phyloP scores from a whole-genome alignment of 2,113 vertebrate species.

The Scatophagus argus region DNA sequence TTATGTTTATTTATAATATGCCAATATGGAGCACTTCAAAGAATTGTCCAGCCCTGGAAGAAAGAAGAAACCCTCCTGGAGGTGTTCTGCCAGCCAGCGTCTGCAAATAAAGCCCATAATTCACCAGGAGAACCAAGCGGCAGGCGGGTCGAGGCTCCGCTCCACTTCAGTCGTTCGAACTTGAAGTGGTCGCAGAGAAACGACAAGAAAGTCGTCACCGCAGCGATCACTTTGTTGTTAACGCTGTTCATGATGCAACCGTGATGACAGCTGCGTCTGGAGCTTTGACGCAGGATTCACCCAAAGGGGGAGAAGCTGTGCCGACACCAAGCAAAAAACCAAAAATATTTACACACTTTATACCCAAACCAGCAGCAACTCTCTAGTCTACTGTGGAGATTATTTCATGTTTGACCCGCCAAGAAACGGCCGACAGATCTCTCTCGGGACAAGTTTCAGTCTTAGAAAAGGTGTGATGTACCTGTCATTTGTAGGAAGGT shows the following conservation, averaged over 20 bases:
- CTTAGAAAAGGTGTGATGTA: background rate
- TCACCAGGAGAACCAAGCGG: conserved; percentile 9
- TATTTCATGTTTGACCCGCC: too few species aligned
- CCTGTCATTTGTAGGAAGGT: background rate
- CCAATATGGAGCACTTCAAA: conserved; percentile 74
- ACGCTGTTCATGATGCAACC: conserved; percentile 33
- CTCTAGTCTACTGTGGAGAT: background rate
- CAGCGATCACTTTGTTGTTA: conserved; percentile 8
- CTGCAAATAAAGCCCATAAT: conserved; percentile 29
- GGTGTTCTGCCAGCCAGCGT: conserved; percentile 31
- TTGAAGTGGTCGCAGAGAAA: background rate
- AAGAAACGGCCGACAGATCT: too few species aligned
- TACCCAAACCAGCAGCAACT: background rate
- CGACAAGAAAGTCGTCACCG: background rate
- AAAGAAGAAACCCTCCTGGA: conserved; percentile 3
- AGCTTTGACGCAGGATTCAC: conserved; percentile 17
- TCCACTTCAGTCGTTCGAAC: background rate
- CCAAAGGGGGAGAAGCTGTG: background rate
- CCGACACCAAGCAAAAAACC: background rate
- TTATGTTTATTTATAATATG: conserved; percentile 75
- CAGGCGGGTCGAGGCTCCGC: too few species aligned
- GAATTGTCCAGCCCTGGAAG: conserved; percentile 51
- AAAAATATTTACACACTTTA: background rate
- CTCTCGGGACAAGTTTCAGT: too few species aligned
- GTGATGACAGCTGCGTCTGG: conserved; percentile 11